Base-by-base conservation (phyloP, 2,113 vertebrate species). In the Xiphophorus hellerii region DNA sequence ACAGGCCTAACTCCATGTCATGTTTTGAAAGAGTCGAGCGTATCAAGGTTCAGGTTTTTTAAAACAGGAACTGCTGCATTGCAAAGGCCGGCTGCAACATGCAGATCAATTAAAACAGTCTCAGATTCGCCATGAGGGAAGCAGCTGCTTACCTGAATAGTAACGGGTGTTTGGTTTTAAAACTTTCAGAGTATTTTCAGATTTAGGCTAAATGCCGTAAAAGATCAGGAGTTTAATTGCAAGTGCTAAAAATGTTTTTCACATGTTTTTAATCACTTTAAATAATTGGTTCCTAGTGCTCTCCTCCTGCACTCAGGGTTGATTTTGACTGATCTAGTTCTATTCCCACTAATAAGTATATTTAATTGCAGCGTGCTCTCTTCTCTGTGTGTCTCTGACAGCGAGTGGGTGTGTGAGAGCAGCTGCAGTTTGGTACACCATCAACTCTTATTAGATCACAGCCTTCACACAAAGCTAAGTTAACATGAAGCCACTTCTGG, bases 341-440 rank as follows among this genome's bases (percentile, higher is more conserved):
- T 72, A 66, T 58, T 27, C 37, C 84, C 35, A 81, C 44, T 13
- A 82, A 85, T 88, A 87, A 81, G 88, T 87, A 90, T 86, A 76
- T 85, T 87, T 84, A 91, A 90, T 92, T 87, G 86, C 69, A 81
- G 87, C 54, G 62, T 76, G 74, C 63, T 73, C 77, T 78, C 66
- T 30, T 73, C 84, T 71, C 62, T 64, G 12, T 84, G 78, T 35
- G 35, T 80, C 78, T 84, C 77, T 88, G 89, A 86, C 88, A 89
- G 88, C 11, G 83, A 86, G 91, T 91, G 91, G 88, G 90, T 79
- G 91, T 89, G 71, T 72, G 84, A 86, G 90, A 91, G 84, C 91
- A 92, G 90, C 91, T 92, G 91, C 91, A 88, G 85, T 69, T 37
- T 81, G 81, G 80, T 62, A 73, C 83, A 88, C 83, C 39, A 90